Evolutionary conservation across 2,113 vertebrate genomes (phyloP), one percentile per base, ranked within the genome.

Genomic region (Scatophagus argus): DNA sequence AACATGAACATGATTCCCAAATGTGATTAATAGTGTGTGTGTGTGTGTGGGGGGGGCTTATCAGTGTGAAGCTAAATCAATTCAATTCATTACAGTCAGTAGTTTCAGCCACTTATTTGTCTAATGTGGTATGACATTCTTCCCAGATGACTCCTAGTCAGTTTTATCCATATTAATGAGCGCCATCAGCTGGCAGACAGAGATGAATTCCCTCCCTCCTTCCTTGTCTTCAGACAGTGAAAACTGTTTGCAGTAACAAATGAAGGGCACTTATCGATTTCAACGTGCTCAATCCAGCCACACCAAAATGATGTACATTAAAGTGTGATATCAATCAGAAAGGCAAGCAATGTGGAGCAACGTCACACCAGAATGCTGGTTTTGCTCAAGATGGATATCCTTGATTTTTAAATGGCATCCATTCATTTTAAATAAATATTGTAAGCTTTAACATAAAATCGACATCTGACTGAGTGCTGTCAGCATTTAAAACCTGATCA

Each of bases 151-250:
- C 84, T 92, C 66, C 56, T 31, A 78, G 69, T 91, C 84, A 83
- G 55, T 84, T 91, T 86, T 85, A 91, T 93, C 84, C 89, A 89
- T 92, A 91, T 92, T 93, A 93, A 92, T 88, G 82, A 88, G 86
- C 73, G 72, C 70, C 77, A 88, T 90, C 80, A 81, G 84, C 82
- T 83, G 71, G 89, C 64, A 79, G 68, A 83, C 74, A 71, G 60
- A 84, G 65, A 87, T 55, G 5, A 74, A 90, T 77, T 71, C 83
- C 81, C 76, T 63, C 29, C 79, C 77, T 70, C 66, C 65, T 59
- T 36, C 46, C 46, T 39, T 10, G 49, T 62, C 69, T 70, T 78
- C 54, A 79, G 59, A 82, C 80, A 70, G 34, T 71, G 61, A 83
- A 86, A 87, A 76, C 54, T 49, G 56, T 60, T 62, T 46, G 78